These are phyloP conservation scores for Leistus spinibarbis DNA, from an alignment of 2,888 invertebrate species.

Conservation along the genomic window DNA sequence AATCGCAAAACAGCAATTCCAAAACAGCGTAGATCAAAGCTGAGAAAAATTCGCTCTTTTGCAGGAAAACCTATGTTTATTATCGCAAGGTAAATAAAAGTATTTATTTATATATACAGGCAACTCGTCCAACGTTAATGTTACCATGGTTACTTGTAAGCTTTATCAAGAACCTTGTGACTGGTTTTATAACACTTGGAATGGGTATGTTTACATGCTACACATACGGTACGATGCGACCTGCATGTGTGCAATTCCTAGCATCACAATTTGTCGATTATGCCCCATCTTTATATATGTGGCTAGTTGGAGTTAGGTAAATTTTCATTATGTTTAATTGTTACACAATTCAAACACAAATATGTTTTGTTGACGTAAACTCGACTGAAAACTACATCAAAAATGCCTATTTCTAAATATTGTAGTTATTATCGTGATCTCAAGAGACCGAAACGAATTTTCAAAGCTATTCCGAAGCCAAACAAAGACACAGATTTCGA, in stretches of 20 bases:
- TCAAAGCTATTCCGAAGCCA: constrained; percentile 37
- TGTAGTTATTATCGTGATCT: constrained; percentile 43
- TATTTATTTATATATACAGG: constrained; percentile 50
- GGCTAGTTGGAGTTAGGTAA: constrained; percentile 60
- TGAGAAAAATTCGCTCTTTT: no score
- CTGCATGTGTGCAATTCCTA: constrained; percentile 61
- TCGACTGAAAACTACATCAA: no score
- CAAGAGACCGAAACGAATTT: constrained; percentile 25
- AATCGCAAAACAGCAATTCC: no score
- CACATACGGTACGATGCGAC: constrained; percentile 57
- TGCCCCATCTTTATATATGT: constrained; percentile 61
- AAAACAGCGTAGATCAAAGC: no score
- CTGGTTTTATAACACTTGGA: constrained; percentile 58
- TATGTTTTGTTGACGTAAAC: no score
- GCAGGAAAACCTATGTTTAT: neutral
- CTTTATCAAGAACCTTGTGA: constrained; percentile 58
- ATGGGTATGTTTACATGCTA: constrained; percentile 60
- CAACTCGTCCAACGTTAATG: constrained; percentile 60
- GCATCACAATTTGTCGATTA: constrained; percentile 58
- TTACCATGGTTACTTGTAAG: constrained; percentile 63
- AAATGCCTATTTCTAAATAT: constrained; percentile 22
- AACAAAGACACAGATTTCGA: constrained; percentile 53
- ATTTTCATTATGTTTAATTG: neutral
- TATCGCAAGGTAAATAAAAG: neutral
- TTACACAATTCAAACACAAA: no score